phyloP scores from a whole-genome alignment of 2,113 vertebrate genomes.

The Prinia subflava region DNA sequence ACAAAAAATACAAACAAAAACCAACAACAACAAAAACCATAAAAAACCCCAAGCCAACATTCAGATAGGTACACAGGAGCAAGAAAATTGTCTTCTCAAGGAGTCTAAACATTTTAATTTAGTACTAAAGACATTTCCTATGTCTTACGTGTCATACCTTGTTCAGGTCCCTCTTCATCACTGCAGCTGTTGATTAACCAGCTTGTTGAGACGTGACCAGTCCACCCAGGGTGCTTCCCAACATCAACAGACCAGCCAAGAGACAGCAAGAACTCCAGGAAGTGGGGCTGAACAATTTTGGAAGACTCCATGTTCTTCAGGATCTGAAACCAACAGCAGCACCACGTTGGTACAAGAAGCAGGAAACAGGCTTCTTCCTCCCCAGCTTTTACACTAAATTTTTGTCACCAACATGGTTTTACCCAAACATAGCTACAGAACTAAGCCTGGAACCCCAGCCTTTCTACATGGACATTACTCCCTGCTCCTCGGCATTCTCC shows the following conservation, averaged over 20 bases:
- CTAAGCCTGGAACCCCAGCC: background rate
- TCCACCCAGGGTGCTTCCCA: conserved; percentile 92
- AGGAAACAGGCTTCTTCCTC: background rate
- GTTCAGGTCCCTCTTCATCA: conserved; percentile 77
- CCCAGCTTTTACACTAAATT: background rate
- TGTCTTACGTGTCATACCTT: conserved; percentile 76
- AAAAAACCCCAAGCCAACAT: background rate
- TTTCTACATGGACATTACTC: background rate
- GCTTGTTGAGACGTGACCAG: conserved; percentile 90
- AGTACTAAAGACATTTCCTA: background rate
- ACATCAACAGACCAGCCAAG: conserved; percentile 94
- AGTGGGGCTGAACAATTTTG: conserved; percentile 88
- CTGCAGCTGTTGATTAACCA: conserved; percentile 88
- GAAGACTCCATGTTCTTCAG: conserved; percentile 92
- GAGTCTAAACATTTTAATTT: background rate
- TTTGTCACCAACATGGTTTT: background rate
- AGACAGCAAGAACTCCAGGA: conserved; percentile 92
- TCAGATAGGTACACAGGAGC: background rate
- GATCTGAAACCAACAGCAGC: conserved; percentile 78
- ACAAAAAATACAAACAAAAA: background rate
- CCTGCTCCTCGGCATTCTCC: background rate
- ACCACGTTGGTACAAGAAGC: background rate
- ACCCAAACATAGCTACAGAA: background rate
- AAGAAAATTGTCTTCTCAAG: background rate
- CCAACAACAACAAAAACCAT: too few species aligned